These are phyloP conservation scores for Novumbra hubbsi DNA, from an alignment of 2,797 vertebrate genomes.

Conservation along the genomic window DNA sequence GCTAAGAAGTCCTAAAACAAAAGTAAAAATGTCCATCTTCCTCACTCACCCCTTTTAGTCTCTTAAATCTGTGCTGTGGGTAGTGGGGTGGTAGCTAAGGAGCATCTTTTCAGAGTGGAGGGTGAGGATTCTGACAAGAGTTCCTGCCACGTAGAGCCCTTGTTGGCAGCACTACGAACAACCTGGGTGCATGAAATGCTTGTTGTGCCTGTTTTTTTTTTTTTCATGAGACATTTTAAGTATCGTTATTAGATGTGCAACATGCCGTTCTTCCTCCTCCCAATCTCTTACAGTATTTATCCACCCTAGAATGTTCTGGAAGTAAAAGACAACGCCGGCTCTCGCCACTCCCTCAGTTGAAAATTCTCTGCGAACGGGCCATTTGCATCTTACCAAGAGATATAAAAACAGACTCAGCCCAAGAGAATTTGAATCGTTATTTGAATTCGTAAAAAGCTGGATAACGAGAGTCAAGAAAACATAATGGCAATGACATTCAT, in stretches of 20 bases:
- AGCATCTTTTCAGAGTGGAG: not conserved
- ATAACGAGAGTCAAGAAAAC: slow-evolving; percentile 43
- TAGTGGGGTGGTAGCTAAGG: not conserved
- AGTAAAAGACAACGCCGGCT: slow-evolving; percentile 40
- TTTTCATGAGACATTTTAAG: not conserved
- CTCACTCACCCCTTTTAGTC: not conserved
- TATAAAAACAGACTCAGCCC: slow-evolving; percentile 56
- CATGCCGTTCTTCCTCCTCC: not conserved
- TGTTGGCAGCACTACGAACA: not conserved
- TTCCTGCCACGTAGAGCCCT: not conserved
- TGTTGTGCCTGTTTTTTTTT: no score
- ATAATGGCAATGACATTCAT: slow-evolving; percentile 35
- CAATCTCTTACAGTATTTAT: not conserved
- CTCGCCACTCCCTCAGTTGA: slow-evolving; percentile 32
- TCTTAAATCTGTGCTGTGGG: not conserved
- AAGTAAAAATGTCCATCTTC: not conserved
- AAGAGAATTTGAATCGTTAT: slow-evolving; percentile 67
- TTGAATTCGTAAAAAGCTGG: slow-evolving; percentile 64
- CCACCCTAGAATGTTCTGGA: slow-evolving; percentile 13
- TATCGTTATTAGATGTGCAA: not conserved
- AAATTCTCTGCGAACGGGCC: slow-evolving; percentile 36
- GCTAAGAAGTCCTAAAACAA: no score
- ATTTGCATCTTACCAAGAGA: slow-evolving; percentile 69
- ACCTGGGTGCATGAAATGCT: not conserved
- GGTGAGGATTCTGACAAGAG: not conserved